phyloP scores from a whole-genome alignment of 2,113 vertebrate genomes.

The Micronycteris hirsuta region DNA sequence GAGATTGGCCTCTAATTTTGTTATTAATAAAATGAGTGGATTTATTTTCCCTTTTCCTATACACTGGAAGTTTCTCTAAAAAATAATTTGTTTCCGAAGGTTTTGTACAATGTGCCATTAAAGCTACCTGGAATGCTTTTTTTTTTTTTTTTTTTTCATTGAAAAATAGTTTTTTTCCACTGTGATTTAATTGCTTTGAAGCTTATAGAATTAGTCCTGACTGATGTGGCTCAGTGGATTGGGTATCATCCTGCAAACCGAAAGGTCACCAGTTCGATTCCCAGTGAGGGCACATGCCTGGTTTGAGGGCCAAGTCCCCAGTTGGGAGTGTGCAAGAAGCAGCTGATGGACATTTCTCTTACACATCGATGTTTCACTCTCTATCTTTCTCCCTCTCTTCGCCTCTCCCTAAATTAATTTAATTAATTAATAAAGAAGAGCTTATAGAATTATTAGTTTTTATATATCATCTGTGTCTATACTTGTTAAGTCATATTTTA shows the following conservation, averaged over 20 bases:
- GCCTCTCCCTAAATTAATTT: no score
- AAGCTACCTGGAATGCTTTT: not conserved
- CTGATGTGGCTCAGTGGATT: no score
- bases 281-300: no score
- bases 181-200: not conserved
- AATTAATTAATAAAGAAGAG: no score
- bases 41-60: not conserved
- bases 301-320: no score
- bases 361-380: no score
- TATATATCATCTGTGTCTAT: not conserved
- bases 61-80: not conserved
- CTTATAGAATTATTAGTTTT: not conserved
- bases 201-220: not conserved
- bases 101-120: not conserved
- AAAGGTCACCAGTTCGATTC: no score
- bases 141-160: not conserved
- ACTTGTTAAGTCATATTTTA: not conserved
- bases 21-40: not conserved
- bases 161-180: not conserved
- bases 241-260: no score
- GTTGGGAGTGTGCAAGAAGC: no score
- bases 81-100: not conserved
- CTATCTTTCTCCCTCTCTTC: no score
- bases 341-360: no score
- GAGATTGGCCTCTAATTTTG: not conserved